These are phyloP conservation scores for Puffinus mauretanicus DNA, from an alignment of 2,113 vertebrate genomes.

Conservation along the genomic window DNA sequence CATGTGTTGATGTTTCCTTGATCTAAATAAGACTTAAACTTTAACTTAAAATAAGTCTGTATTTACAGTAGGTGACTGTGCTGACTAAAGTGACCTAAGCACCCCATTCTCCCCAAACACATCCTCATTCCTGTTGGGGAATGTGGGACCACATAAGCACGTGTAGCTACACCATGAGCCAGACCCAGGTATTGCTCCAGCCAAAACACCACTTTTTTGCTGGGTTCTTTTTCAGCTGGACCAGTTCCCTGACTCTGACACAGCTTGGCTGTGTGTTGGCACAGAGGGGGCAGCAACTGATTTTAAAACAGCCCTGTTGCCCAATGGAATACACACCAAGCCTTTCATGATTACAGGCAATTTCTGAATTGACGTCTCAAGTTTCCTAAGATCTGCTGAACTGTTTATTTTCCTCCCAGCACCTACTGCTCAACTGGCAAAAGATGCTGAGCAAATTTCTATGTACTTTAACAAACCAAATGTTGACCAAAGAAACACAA, in stretches of 20 bases:
- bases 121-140: not conserved
- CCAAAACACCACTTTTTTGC: not conserved
- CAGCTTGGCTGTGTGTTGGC: not conserved
- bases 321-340: not conserved
- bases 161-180: not conserved
- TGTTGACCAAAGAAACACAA: not conserved
- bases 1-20: not conserved
- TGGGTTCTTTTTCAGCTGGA: not conserved
- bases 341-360: not conserved
- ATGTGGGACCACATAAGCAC: not conserved
- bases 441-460: not conserved
- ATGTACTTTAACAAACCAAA: not conserved
- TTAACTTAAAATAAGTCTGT: not conserved
- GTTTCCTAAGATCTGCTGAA: not conserved
- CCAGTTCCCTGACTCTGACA: not conserved
- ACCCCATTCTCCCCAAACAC: not conserved
- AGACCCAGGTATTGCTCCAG: not conserved
- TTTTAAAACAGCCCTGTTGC: not conserved
- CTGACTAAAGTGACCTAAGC: not conserved
- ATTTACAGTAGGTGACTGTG: not conserved
- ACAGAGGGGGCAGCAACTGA: not conserved
- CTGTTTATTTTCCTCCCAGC: not conserved
- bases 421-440: not conserved
- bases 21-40: not conserved
- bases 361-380: not conserved